Conservation (phyloP, 2,888 invertebrate genomes). For the Deroplatys truncata region DNA sequence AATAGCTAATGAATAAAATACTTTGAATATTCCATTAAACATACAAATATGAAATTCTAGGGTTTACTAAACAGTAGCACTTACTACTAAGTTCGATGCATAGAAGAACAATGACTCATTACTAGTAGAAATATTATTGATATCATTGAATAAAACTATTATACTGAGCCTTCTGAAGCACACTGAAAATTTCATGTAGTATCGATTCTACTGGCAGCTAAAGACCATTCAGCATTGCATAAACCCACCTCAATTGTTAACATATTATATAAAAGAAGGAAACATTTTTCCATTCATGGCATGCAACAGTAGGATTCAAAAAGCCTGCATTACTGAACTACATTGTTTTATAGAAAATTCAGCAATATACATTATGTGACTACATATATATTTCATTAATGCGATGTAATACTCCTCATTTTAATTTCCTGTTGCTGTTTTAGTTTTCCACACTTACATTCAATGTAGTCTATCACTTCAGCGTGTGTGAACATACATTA, state of each 20-base stretch:
- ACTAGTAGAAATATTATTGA: background rate
- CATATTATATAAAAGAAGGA: background rate
- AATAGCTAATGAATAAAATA: background rate
- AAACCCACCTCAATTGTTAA: too few species aligned
- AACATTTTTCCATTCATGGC: background rate
- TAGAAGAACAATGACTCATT: background rate
- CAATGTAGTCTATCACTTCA: too few species aligned
- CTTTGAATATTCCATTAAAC: background rate
- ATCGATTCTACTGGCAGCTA: background rate
- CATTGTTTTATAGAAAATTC: background rate
- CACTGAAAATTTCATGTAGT: background rate
- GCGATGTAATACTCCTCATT: background rate
- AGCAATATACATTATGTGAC: background rate
- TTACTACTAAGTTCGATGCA: background rate
- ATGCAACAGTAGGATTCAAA: background rate
- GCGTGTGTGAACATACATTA: too few species aligned
- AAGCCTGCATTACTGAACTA: too few species aligned
- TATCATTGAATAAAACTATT: background rate
- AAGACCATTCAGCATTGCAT: background rate
- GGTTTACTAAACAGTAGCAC: background rate
- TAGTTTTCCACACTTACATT: background rate
- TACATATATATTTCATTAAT: too few species aligned
- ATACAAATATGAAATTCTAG: background rate
- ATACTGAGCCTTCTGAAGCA: background rate
- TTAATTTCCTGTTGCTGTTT: background rate